These are phyloP conservation scores for Hydropsyche betteni DNA, from an alignment of 2,888 invertebrate genomes.

Conservation along the genomic window DNA sequence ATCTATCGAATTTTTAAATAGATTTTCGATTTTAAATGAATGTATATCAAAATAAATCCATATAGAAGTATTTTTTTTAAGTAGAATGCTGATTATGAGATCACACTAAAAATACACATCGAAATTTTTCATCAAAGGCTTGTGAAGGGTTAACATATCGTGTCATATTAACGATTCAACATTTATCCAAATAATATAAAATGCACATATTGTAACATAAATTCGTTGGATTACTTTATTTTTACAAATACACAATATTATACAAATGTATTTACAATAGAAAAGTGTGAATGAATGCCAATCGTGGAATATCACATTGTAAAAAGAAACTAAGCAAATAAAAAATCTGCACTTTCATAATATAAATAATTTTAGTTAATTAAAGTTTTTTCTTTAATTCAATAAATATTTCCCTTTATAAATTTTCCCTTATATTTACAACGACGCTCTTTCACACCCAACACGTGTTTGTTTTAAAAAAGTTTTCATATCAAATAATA, in stretches of 20 bases:
- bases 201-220: constrained; percentile 15
- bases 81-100: constrained; percentile 15
- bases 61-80: not conserved
- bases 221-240: constrained; percentile 17
- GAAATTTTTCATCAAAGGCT: not conserved
- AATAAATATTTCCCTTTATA: no score
- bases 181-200: constrained; percentile 22
- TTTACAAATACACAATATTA: constrained; percentile 11
- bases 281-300: constrained; percentile 21
- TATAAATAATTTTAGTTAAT: no score
- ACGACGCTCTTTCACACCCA: constrained; percentile 5
- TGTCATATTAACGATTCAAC: constrained; percentile 10
- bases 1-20: not conserved
- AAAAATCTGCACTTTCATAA: no score
- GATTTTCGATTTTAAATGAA: not conserved
- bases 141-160: not conserved
- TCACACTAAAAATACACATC: constrained; percentile 18
- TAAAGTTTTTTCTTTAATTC: no score
- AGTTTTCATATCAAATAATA: constrained; percentile 14
- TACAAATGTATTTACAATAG: constrained; percentile 12
- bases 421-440: constrained; percentile 9
- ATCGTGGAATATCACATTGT: constrained; percentile 20
- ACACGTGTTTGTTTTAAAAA: not conserved
- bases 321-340: no score
- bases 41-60: constrained; percentile 7